Base-by-base conservation (phyloP, 2,113 vertebrate species). In the Lagopus muta region DNA sequence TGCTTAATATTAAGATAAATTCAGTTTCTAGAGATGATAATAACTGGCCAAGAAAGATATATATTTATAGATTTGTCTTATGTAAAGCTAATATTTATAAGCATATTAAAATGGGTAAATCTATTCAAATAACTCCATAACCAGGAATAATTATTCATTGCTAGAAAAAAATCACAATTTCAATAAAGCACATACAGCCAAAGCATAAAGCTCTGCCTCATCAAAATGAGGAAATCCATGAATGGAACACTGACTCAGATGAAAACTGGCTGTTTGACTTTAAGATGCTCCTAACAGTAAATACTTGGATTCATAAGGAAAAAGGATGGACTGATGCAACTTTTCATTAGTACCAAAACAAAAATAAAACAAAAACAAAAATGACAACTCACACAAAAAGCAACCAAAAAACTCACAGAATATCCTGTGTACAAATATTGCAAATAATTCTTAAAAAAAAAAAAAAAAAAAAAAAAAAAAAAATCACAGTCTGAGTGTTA, bases 81-180 rank as follows among this genome's bases (percentile, higher is more conserved):
- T 64, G 70, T 67, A 43, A 71, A 60, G 43, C 34, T 83, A 66
- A 64, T 74, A 76, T 92, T 88, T 80, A 86, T 71, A 88, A 75
- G 34, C 66, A 36, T 62, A 78, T 84, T 78, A 93, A 43, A 93
- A 90, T 27, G 27, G 38, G 34, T 19, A 86, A 92, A 80, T 72
- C 40, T 43, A 78, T 69, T 83, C 36, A 84, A 88, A 18, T 60
- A 74, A 84, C 76, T 88, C 52, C 78, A 52, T 55, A 94, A 86
- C n/a, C 27, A 71, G 50, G 42, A 79, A 72, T 62, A 92, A 87
- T 40, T 82, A 88, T 82, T 89, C 70, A 88, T 61, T 57, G 73
- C 47, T 86, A 78, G 52, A 83, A 83, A 83, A 83, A 83, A 84
- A 5, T 17, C 11, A 81, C 36, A 52, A 82, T 82, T 67, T 81